A percentile compares a stretch with the other conserved stretches of the same genome.
These are phyloP conservation scores for Sphenodon punctatus DNA, from an alignment of 2,797 vertebrate genomes.

Conservation along the genomic window DNA sequence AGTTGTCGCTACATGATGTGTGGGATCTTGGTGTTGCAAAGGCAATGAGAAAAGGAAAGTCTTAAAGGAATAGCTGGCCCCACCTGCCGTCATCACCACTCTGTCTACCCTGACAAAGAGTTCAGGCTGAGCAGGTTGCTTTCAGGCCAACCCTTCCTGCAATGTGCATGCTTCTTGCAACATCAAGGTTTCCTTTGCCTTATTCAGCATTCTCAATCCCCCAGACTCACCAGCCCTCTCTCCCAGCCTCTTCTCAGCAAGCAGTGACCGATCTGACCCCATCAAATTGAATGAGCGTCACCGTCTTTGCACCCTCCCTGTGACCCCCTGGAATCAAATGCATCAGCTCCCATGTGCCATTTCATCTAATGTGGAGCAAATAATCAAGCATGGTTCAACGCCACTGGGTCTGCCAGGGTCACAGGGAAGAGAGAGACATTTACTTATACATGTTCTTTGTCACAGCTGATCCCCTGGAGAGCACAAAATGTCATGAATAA, in stretches of 20 bases:
- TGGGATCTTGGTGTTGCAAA: not conserved
- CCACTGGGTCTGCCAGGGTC: accelerated
- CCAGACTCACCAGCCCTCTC: not conserved
- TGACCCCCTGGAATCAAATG: accelerated
- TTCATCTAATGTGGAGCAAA: not conserved
- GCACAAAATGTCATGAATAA: accelerated
- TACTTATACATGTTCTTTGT: not conserved
- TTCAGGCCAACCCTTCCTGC: not conserved
- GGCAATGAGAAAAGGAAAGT: not conserved
- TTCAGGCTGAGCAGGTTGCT: no score
- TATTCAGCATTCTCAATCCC: not conserved
- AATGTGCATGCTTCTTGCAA: accelerated
- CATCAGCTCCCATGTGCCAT: accelerated
- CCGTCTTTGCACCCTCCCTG: accelerated
- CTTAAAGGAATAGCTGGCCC: not conserved
- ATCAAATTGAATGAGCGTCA: accelerated
- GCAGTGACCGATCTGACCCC: not conserved
- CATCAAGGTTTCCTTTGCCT: not conserved
- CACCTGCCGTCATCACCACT: accelerated
- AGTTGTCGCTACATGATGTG: not conserved
- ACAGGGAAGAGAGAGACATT: not conserved
- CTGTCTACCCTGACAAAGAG: not conserved
- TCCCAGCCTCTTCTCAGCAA: not conserved
- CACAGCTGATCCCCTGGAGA: accelerated
- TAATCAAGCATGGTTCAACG: accelerated